Evolutionary conservation across 2,113 vertebrate species (phyloP).

Genomic region (Pachyramphus minor): DNA sequence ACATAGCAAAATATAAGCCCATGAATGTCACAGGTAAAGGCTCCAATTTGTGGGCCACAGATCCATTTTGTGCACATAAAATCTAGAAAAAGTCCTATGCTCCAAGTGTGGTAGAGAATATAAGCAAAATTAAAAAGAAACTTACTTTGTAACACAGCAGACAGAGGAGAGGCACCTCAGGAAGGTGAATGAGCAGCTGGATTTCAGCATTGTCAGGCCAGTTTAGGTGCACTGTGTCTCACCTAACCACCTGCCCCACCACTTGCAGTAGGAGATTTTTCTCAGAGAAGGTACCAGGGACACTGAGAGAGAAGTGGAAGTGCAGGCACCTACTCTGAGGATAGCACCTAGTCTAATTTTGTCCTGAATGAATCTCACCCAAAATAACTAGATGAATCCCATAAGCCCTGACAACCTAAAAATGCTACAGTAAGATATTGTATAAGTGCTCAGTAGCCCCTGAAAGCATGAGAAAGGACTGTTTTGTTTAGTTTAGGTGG

Average conservation of each 20-base stretch:
- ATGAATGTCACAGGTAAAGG: not conserved
- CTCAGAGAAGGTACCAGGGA: not conserved
- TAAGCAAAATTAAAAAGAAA: not conserved
- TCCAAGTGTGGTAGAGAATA: not conserved
- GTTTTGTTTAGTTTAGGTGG: conserved; percentile 16
- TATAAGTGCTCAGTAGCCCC: not conserved
- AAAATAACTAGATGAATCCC: not conserved
- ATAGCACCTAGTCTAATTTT: not conserved
- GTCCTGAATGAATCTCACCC: not conserved
- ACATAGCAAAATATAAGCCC: not conserved
- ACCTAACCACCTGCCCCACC: not conserved
- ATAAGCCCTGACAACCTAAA: not conserved
- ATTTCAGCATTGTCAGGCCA: not conserved
- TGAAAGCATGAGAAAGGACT: not conserved
- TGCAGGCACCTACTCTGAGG: not conserved
- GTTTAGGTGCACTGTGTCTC: not conserved
- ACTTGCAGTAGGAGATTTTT: not conserved
- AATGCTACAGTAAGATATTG: not conserved
- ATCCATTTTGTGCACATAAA: not conserved
- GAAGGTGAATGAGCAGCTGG: not conserved
- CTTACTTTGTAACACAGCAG: not conserved
- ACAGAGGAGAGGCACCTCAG: not conserved
- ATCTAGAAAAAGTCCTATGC: not conserved
- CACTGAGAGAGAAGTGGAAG: not conserved
- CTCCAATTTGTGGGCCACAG: not conserved